These are phyloP conservation scores for Neopelma chrysocephalum DNA, from an alignment of 2,797 vertebrate species.

Conservation along the genomic window DNA sequence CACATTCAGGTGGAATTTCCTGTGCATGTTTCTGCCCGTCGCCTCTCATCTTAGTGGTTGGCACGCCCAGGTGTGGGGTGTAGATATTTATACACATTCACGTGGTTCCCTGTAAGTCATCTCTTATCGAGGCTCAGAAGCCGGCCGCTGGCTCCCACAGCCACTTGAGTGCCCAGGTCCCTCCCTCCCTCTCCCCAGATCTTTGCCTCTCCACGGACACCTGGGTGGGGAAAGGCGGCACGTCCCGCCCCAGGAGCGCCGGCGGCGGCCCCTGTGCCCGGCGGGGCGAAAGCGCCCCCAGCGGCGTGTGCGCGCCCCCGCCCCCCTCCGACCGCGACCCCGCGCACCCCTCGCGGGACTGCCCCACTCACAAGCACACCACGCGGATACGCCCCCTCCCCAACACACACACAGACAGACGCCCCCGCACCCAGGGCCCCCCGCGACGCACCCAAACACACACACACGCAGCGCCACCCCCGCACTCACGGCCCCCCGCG, in stretches of 20 bases:
- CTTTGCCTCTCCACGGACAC: not conserved
- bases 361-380: not conserved
- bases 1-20: not conserved
- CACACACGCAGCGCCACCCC: too few relatives aligned
- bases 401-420: too few relatives aligned
- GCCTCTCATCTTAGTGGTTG: not conserved
- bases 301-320: not conserved
- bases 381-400: not conserved
- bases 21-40: not conserved
- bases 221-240: accelerated
- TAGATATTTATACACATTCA: accelerated
- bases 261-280: not conserved
- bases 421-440: not conserved
- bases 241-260: not conserved
- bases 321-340: not conserved
- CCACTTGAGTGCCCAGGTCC: too few relatives aligned
- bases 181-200: not conserved
- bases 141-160: not conserved
- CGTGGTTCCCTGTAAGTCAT: accelerated
- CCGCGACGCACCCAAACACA: too few relatives aligned
- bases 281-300: not conserved
- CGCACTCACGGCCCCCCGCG: not conserved
- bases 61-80: too few relatives aligned
- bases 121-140: not conserved
- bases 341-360: not conserved